A percentile compares a stretch with the other conserved stretches of the same genome.
Evolutionary conservation across 2,888 invertebrate species (phyloP).

Genomic region (Hypomecis atomaria): DNA sequence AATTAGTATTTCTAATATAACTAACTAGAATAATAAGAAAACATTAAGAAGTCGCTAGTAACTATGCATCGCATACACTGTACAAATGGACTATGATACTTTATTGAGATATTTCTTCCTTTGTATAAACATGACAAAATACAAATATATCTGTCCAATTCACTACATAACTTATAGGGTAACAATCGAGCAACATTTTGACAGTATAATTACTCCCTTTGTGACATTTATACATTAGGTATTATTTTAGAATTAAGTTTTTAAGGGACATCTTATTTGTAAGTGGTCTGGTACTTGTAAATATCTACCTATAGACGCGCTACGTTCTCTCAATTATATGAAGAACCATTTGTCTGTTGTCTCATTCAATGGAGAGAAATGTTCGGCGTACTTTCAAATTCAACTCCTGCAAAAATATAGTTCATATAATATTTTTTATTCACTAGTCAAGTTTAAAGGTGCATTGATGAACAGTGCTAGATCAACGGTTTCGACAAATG

Average conservation of each 20-base stretch:
- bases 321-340: constrained; percentile 27
- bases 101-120: constrained; percentile 79
- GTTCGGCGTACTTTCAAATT: constrained; percentile 58
- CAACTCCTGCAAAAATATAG: constrained; percentile 73
- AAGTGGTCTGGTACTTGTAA: constrained; percentile 67
- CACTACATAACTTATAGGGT: constrained; percentile 78
- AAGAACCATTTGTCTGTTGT: constrained; percentile 28
- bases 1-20: constrained; percentile 77
- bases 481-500: constrained; percentile 73
- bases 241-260: constrained; percentile 50
- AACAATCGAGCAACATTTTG: constrained; percentile 79
- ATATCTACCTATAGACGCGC: constrained; percentile 53
- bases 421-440: constrained; percentile 55
- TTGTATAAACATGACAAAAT: constrained; percentile 84
- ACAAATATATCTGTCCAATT: constrained; percentile 78
- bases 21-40: constrained; percentile 78
- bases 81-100: constrained; percentile 83
- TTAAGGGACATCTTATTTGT: constrained; percentile 63
- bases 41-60: constrained; percentile 70
- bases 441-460: constrained; percentile 67
- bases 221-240: constrained; percentile 71
- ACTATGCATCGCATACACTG: constrained; percentile 79
- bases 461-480: constrained; percentile 79
- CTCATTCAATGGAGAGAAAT: constrained; percentile 43
- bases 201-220: constrained; percentile 76